Percentiles rank a stretch among this genome's conserved stretches.
Conservation (phyloP, 1,140 invertebrate genomes). For the Bombus polaris region DNA sequence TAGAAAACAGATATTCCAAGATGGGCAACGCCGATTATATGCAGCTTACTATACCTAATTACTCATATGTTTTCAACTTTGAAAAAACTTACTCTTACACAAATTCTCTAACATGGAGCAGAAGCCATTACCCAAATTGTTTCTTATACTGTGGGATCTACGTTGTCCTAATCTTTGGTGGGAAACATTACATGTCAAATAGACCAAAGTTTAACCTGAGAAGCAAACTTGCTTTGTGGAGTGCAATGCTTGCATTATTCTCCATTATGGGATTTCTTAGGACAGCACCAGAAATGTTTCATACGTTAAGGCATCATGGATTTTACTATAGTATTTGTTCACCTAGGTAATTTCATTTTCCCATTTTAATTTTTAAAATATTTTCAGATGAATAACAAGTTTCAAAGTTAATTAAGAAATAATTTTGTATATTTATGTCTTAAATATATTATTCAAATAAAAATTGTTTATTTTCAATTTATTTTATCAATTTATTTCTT, state of each 20-base stretch:
- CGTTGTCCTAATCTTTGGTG: conserved; percentile 96
- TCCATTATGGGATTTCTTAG: conserved; percentile 95
- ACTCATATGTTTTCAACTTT: conserved; percentile 97
- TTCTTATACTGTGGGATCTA: conserved; percentile 96
- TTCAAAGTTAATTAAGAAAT: too few species aligned
- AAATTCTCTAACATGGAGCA: conserved; percentile 96
- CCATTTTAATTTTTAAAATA: not conserved
- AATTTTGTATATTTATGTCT: too few species aligned
- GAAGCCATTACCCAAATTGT: conserved; percentile 95
- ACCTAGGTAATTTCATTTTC: conserved; percentile 86
- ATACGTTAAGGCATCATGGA: conserved; percentile 93
- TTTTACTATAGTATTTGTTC: conserved; percentile 97
- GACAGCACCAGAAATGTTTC: conserved; percentile 93
- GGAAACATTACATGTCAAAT: conserved; percentile 95
- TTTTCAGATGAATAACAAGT: not conserved
- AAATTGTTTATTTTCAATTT: not conserved
- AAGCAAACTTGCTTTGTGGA: conserved; percentile 94
- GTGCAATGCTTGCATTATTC: conserved; percentile 95
- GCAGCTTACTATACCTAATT: conserved; percentile 89
- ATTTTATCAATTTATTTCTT: too few species aligned
- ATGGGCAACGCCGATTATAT: conserved; percentile 74
- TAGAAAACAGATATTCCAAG: conserved; percentile 10
- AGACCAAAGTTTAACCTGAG: conserved; percentile 94
- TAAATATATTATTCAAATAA: not conserved
- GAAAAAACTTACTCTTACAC: conserved; percentile 96